A percentile compares a stretch with the other conserved stretches of the same genome.
Evolutionary conservation across 1,140 invertebrate species (phyloP).

Genomic region (Hylaeus anthracinus): DNA sequence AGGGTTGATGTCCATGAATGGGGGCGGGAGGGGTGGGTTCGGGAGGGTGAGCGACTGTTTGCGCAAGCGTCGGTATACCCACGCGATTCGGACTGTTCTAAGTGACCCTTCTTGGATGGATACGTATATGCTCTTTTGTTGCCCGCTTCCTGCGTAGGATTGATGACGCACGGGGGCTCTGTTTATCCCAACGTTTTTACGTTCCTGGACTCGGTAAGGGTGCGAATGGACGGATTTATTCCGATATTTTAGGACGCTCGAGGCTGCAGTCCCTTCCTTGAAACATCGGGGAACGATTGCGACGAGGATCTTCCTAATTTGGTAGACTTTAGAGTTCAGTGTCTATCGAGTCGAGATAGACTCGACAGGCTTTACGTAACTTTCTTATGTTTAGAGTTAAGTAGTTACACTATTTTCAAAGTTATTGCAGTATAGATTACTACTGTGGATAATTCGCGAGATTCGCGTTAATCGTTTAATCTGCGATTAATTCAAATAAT

Average conservation of each 20-base stretch:
- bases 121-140: background rate
- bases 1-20: slow-evolving; percentile 71
- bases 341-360: too few species aligned
- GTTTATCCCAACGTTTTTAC: slow-evolving; percentile 15
- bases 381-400: too few species aligned
- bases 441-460: background rate
- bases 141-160: slow-evolving; percentile 28
- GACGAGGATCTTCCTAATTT: too few species aligned
- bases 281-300: too few species aligned
- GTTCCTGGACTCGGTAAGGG: background rate
- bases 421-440: too few species aligned
- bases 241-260: background rate
- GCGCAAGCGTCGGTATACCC: slow-evolving; percentile 70
- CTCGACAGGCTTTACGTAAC: too few species aligned
- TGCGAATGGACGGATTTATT: too few species aligned
- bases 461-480: slow-evolving; percentile 26
- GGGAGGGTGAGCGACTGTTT: slow-evolving; percentile 27
- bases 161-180: slow-evolving; percentile 26
- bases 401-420: too few species aligned
- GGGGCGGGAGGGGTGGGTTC: slow-evolving; percentile 61
- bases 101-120: slow-evolving; percentile 20
- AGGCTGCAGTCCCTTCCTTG: background rate
- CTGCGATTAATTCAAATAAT: background rate
- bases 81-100: slow-evolving; percentile 57
- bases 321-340: too few species aligned